These are phyloP conservation scores for Caenorhabditis wallacei DNA, from an alignment of 2,888 invertebrate genomes.

Conservation along the genomic window DNA sequence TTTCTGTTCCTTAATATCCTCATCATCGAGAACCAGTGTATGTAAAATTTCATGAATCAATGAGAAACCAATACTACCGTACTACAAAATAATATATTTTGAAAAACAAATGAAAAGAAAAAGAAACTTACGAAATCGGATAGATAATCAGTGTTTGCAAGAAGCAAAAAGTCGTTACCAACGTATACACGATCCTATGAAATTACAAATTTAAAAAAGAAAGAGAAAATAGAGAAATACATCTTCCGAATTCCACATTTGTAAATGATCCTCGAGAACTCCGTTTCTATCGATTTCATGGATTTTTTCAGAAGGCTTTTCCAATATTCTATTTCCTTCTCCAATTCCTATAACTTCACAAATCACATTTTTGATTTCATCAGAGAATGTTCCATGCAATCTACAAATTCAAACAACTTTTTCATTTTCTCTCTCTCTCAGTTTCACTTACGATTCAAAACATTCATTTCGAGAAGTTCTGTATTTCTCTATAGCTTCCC, in stretches of 20 bases:
- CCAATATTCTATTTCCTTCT: background rate
- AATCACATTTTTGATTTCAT: background rate
- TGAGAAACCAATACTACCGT: constrained; percentile 41
- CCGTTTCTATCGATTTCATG: background rate
- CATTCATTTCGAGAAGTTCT: background rate
- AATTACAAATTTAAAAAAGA: background rate
- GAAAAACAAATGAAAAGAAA: background rate
- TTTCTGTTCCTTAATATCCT: background rate
- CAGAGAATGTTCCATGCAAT: background rate
- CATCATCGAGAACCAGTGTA: constrained; percentile 42
- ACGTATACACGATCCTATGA: constrained; percentile 41
- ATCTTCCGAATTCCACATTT: constrained; percentile 15
- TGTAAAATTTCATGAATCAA: constrained; percentile 53
- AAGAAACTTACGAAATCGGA: constrained; percentile 37
- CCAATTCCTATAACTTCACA: constrained; percentile 16
- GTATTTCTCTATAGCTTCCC: background rate
- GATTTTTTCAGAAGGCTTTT: background rate
- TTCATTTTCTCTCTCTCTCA: too few relatives aligned
- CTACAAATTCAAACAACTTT: background rate
- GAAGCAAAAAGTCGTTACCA: constrained; percentile 36
- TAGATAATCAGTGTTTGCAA: constrained; percentile 33
- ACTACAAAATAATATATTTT: constrained; percentile 20
- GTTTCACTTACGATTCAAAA: background rate
- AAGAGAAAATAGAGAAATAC: background rate
- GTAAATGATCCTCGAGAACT: background rate